Base-by-base conservation (phyloP, 1,140 invertebrate genomes). In the Drosophila ercepeae region DNA sequence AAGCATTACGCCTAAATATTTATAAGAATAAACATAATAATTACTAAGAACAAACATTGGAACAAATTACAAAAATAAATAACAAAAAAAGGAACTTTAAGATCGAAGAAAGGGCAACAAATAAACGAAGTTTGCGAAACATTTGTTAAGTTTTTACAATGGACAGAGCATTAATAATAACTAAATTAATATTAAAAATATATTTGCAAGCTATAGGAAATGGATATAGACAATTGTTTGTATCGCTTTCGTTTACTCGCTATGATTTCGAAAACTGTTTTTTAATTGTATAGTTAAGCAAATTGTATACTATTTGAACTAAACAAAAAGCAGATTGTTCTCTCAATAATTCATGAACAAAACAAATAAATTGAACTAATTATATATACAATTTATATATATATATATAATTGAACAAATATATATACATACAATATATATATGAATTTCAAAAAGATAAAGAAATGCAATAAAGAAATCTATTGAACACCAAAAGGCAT, bases 71-170 rank as follows among this genome's bases (percentile, higher is more conserved):
- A 53, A n/a, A 64, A 73, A 61, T 27, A 21, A 69, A 58, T 9
- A 49, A 36, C 41, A 41, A 18, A 51, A 71, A 76, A 64, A 14
- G 41, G 50, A 54, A 72, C 63, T 49, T 36, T 54, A 57, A 59
- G 48, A 71, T 71, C 67, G 68, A 71, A 70, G 19, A 25, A 57
- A 27, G 67, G 67, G 64, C 64, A 71, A 74, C 68, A 73, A 55
- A 48, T 54, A 75, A 75, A 75, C 64, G 78, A 88, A 61, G 73
- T 83, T 83, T 83, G 77, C 68, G 63, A 69, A 81, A 88, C 75
- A 82, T 88, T 86, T 86, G 82, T 86, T 86, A 86, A 86, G 82
- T 86, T 86, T 86, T 86, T 86, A 86, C 77, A 88, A 88, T 88
- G 81, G 58, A 75, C 48, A 78, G 58, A 69, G 59, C 76, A 75